These are phyloP conservation scores for Drosophila greeni DNA, from an alignment of 2,888 invertebrate species.

Conservation along the genomic window DNA sequence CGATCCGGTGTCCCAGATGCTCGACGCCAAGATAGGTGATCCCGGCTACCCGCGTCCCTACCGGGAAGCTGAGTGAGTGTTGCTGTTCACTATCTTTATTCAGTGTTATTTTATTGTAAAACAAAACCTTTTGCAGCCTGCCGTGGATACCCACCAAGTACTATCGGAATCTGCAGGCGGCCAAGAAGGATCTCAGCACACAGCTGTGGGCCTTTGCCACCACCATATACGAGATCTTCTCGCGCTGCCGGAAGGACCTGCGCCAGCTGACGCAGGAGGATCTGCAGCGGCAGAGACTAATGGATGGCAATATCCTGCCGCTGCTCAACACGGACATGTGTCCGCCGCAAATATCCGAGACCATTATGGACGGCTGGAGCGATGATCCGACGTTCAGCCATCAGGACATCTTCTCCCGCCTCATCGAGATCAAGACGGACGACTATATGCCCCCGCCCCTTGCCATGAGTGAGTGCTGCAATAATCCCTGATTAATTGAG, in stretches of 20 bases:
- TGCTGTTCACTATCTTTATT: too few relatives aligned
- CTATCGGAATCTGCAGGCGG: slow-evolving; percentile 84
- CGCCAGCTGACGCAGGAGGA: slow-evolving; percentile 12
- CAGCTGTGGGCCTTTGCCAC: slow-evolving; percentile 96
- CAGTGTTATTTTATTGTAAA: background rate
- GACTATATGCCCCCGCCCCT: slow-evolving; percentile 21
- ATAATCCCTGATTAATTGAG: background rate
- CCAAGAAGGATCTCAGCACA: slow-evolving; percentile 84
- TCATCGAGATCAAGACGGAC: slow-evolving; percentile 65
- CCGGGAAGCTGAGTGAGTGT: slow-evolving; percentile 63
- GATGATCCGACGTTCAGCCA: slow-evolving; percentile 88
- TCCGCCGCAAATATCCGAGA: slow-evolving; percentile 84
- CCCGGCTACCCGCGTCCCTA: slow-evolving; percentile 86
- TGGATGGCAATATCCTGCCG: slow-evolving; percentile 81
- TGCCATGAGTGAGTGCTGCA: slow-evolving; percentile 34
- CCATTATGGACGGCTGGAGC: slow-evolving; percentile 91
- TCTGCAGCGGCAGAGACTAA: slow-evolving; percentile 48
- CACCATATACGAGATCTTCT: slow-evolving; percentile 95
- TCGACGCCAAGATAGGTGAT: slow-evolving; percentile 90
- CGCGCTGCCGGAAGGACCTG: slow-evolving; percentile 82
- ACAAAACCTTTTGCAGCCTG: slow-evolving; percentile 80
- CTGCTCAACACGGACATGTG: slow-evolving; percentile 86
- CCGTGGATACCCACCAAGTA: slow-evolving; percentile 95
- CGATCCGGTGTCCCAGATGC: slow-evolving; percentile 82
- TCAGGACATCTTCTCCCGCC: slow-evolving; percentile 86